Evolutionary conservation across 2,888 invertebrate genomes (phyloP).

Genomic region (Volucella zonaria): DNA sequence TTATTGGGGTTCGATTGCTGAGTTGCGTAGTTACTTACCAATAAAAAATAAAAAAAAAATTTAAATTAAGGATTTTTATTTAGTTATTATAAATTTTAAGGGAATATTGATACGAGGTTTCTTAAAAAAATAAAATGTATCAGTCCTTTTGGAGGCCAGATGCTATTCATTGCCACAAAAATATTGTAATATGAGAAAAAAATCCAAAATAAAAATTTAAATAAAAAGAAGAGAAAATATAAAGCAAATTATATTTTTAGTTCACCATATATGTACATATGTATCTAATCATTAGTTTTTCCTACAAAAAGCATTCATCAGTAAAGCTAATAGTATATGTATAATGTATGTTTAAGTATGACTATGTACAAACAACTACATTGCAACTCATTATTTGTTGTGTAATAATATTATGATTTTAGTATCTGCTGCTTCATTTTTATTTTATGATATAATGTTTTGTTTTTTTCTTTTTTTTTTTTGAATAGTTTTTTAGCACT

Average conservation of each 20-base stretch:
- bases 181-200: not conserved
- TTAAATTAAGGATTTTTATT: no score
- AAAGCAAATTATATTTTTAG: slow-evolving; percentile 29
- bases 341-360: slow-evolving; percentile 7
- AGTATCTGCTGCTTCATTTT: no score
- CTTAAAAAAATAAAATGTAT: no score
- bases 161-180: not conserved
- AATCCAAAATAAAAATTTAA: not conserved
- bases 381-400: slow-evolving; percentile 10
- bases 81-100: no score
- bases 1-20: no score
- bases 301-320: slow-evolving; percentile 42
- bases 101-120: no score
- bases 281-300: not conserved
- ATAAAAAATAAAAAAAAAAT: not conserved
- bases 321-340: slow-evolving; percentile 47
- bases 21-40: no score
- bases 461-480: slow-evolving; percentile 7
- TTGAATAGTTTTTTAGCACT: slow-evolving; percentile 1
- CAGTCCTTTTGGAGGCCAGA: no score
- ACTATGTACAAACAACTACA: slow-evolving; percentile 45
- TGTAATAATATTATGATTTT: no score
- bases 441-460: slow-evolving; percentile 6
- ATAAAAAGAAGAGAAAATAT: slow-evolving; percentile 1
- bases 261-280: slow-evolving; percentile 37